These are phyloP conservation scores for Condylura cristata DNA, from an alignment of 2,113 vertebrate genomes.

Conservation along the genomic window DNA sequence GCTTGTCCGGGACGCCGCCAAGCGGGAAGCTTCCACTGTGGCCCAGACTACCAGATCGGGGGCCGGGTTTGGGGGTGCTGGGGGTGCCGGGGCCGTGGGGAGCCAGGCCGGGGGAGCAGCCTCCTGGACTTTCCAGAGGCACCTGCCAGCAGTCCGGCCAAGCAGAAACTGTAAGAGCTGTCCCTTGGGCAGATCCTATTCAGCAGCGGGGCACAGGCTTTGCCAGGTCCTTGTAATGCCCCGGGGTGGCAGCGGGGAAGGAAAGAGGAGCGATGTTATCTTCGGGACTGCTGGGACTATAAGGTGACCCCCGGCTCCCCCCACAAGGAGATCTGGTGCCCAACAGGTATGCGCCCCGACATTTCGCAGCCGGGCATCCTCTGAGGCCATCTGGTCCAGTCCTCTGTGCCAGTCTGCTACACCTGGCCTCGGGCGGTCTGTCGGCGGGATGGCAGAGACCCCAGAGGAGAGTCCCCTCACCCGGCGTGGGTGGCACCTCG, in stretches of 20 bases:
- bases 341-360: background rate
- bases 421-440: background rate
- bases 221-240: background rate
- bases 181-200: background rate
- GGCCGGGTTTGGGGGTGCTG: conserved; percentile 44
- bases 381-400: background rate
- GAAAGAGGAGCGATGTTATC: background rate
- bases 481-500: too few species aligned
- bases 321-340: background rate
- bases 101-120: background rate
- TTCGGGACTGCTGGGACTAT: background rate
- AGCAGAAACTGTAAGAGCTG: background rate
- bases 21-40: background rate
- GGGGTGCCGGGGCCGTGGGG: accelerated
- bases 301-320: background rate
- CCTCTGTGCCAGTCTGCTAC: background rate
- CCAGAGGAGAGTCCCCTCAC: too few species aligned
- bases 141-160: background rate
- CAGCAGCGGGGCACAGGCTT: background rate
- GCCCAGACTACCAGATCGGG: conserved; percentile 49
- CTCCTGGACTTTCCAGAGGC: background rate
- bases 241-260: background rate
- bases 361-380: background rate
- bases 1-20: background rate
- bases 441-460: background rate